phyloP scores from a whole-genome alignment of 2,888 invertebrate genomes.

The Clitarchus hookeri region DNA sequence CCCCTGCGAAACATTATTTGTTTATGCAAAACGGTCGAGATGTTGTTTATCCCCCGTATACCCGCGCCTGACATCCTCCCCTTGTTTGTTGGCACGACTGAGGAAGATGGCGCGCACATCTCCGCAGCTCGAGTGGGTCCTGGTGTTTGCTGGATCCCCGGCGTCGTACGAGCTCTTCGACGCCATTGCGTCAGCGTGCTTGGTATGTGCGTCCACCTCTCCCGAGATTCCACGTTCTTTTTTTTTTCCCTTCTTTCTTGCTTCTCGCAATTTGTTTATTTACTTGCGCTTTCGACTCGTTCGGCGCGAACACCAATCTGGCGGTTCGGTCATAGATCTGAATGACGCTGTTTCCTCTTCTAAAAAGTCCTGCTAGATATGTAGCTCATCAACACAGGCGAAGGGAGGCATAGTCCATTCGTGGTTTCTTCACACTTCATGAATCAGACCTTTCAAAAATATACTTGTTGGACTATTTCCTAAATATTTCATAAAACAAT shows the following conservation, averaged over 20 bases:
- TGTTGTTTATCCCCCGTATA: not conserved
- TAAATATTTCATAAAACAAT: too few species aligned
- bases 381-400: too few species aligned
- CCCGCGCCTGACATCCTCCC: not conserved
- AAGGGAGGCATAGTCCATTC: too few species aligned
- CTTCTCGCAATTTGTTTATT: not conserved
- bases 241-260: not conserved
- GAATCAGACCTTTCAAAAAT: too few species aligned
- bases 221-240: not conserved
- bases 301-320: too few species aligned
- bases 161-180: not conserved
- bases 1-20: not conserved
- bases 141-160: not conserved
- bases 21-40: not conserved
- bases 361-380: too few species aligned
- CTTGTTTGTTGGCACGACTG: not conserved
- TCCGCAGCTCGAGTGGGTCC: not conserved
- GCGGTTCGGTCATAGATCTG: too few species aligned
- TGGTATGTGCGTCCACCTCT: not conserved
- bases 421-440: too few species aligned
- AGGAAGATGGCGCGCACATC: not conserved
- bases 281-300: not conserved
- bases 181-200: not conserved
- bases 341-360: too few species aligned
- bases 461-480: too few species aligned